phyloP scores from a whole-genome alignment of 2,888 invertebrate species.

The Lasioglossum villosulum region DNA sequence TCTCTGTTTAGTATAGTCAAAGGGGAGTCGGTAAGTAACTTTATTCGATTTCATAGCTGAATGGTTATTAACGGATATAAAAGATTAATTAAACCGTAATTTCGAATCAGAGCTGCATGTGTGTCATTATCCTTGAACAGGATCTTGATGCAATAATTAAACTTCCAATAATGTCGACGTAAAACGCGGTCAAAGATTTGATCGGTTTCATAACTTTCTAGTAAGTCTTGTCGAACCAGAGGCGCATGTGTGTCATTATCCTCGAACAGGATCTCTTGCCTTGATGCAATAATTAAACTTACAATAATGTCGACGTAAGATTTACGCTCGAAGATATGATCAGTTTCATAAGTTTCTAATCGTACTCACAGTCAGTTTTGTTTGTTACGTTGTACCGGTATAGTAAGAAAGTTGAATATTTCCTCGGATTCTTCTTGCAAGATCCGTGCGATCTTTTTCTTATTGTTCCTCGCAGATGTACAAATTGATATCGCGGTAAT shows the following conservation, averaged over 20 bases:
- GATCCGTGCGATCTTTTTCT: not conserved
- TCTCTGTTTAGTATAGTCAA: not conserved
- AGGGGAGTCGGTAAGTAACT: too few relatives aligned
- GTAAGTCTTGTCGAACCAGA: too few relatives aligned
- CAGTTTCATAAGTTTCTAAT: not conserved
- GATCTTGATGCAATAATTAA: not conserved
- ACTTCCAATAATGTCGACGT: not conserved
- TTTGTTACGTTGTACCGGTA: not conserved
- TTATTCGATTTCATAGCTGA: not conserved
- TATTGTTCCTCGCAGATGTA: not conserved
- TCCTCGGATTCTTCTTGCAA: too few relatives aligned
- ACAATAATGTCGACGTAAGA: not conserved
- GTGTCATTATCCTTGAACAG: not conserved
- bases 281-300: not conserved
- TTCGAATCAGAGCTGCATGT: not conserved
- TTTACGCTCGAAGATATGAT: not conserved
- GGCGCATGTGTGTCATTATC: not conserved
- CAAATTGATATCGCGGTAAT: constrained; percentile 29
- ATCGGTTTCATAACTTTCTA: not conserved
- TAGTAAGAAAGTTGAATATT: not conserved
- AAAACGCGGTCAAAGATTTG: not conserved
- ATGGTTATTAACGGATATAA: not conserved
- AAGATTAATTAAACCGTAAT: not conserved
- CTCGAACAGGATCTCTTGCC: not conserved
- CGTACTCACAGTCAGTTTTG: not conserved